phyloP scores from a whole-genome alignment of 2,113 vertebrate species.

The Passer domesticus region DNA sequence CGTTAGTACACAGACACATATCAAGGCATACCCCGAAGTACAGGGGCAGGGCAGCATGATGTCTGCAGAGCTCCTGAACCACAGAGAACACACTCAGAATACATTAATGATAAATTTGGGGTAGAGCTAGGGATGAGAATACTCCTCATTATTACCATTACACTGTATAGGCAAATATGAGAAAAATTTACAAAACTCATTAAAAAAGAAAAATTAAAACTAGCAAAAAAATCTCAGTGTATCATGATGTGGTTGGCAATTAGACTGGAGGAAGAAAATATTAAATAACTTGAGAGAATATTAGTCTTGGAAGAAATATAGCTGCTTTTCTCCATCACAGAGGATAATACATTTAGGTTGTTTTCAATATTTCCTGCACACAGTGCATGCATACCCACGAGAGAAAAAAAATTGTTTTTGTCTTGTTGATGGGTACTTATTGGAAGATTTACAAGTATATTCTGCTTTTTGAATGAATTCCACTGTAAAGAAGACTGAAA shows the following conservation, averaged over 20 bases:
- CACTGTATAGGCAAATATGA: not conserved
- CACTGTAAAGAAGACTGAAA: not conserved
- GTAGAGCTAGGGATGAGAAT: not conserved
- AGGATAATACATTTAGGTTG: not conserved
- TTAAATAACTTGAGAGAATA: not conserved
- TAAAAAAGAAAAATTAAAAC: not conserved
- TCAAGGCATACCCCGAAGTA: not conserved
- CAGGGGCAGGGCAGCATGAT: not conserved
- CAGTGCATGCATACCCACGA: not conserved
- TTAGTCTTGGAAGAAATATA: not conserved
- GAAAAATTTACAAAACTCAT: not conserved
- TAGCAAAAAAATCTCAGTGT: not conserved
- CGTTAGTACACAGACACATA: not conserved
- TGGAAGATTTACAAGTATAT: not conserved
- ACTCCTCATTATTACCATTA: not conserved
- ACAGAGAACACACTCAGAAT: not conserved
- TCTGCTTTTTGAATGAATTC: not conserved
- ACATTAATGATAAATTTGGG: not conserved
- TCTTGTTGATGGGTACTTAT: not conserved
- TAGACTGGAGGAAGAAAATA: not conserved
- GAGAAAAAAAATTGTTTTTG: not conserved
- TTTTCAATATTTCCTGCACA: not conserved
- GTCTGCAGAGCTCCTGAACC: not conserved
- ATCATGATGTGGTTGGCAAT: not conserved
- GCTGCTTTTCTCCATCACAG: not conserved